phyloP scores from a whole-genome alignment of 2,888 invertebrate species.

The Andrena flavipes region DNA sequence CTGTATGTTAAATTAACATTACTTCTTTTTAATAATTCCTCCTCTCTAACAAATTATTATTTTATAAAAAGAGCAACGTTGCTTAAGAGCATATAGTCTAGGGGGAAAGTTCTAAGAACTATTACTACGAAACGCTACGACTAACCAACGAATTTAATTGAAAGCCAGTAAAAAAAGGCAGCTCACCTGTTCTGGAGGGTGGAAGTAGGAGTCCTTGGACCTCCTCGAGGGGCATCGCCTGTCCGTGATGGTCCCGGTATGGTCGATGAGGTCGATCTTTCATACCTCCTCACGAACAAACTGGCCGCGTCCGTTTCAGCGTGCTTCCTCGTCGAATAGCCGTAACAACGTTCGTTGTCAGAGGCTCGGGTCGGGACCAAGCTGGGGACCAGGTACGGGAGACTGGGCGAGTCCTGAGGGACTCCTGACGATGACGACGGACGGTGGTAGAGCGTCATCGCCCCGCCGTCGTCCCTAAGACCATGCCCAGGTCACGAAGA shows the following conservation, averaged over 20 bases:
- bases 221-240: constrained; percentile 82
- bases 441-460: constrained; percentile 83
- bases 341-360: constrained; percentile 14
- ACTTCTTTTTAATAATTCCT: too few relatives aligned
- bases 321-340: constrained; percentile 50
- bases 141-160: background rate
- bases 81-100: too few relatives aligned
- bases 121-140: too few relatives aligned
- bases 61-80: too few relatives aligned
- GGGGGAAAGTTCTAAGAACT: too few relatives aligned
- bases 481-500: constrained; percentile 77
- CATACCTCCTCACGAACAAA: constrained; percentile 75
- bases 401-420: constrained; percentile 80
- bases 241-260: constrained; percentile 80
- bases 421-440: constrained; percentile 79
- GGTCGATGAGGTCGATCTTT: constrained; percentile 79
- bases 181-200: constrained; percentile 80
- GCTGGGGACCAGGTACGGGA: constrained; percentile 69
- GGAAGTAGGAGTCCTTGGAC: constrained; percentile 81
- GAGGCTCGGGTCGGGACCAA: constrained; percentile 51
- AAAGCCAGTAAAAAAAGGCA: background rate
- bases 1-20: too few relatives aligned
- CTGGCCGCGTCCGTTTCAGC: constrained; percentile 57
- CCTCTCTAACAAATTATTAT: too few relatives aligned
- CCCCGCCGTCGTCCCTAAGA: constrained; percentile 82